phyloP scores from a whole-genome alignment of 2,113 vertebrate species.

The Octodon degus region DNA sequence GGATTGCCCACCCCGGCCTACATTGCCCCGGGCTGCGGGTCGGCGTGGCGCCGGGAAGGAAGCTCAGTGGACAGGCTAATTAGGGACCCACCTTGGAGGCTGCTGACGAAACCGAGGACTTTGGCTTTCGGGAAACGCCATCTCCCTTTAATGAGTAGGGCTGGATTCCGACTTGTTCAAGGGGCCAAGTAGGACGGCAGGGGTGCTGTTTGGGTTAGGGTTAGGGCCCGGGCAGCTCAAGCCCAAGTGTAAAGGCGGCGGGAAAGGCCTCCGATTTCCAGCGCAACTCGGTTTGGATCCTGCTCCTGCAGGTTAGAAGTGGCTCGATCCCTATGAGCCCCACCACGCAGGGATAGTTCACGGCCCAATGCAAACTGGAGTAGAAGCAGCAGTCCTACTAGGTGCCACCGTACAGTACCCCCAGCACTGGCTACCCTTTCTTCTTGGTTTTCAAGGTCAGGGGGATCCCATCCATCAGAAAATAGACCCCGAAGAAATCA shows the following conservation, averaged over 20 bases:
- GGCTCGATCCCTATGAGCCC: background rate
- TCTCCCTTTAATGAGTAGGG: constrained; percentile 64
- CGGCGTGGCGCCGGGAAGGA: constrained; percentile 48
- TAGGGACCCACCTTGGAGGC: constrained; percentile 80
- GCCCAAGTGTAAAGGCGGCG: background rate
- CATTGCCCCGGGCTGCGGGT: background rate
- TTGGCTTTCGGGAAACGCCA: constrained; percentile 76
- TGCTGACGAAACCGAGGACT: constrained; percentile 75
- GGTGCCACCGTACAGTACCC: background rate
- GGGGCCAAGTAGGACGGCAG: background rate
- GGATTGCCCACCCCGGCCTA: background rate
- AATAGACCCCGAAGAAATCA: background rate
- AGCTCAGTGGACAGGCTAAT: constrained; percentile 74
- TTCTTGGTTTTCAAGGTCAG: background rate
- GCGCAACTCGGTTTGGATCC: background rate
- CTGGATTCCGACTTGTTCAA: background rate
- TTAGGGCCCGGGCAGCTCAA: constrained; percentile 73
- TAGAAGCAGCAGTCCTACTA: background rate
- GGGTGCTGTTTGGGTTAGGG: background rate
- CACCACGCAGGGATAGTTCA: background rate
- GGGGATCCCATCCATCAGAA: background rate
- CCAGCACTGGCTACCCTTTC: background rate
- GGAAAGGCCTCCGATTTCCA: background rate
- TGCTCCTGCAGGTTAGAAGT: background rate
- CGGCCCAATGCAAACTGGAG: fast-evolving